Base-by-base conservation (phyloP, 2,888 invertebrate species). In the Phorcus lineatus region DNA sequence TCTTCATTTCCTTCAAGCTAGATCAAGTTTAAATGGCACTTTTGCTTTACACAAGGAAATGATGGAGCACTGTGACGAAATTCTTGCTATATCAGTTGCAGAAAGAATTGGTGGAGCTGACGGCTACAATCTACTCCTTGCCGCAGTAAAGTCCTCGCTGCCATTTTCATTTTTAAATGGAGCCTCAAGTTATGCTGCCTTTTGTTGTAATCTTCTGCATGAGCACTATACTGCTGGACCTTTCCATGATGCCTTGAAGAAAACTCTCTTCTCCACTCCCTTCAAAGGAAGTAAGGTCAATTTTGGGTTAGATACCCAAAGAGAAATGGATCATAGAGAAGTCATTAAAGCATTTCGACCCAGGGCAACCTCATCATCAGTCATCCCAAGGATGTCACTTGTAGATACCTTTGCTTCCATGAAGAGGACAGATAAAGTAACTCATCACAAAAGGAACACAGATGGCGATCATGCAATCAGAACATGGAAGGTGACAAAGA, bases 131-230 rank as follows among this genome's bases (percentile, higher is more conserved):
- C 40, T 74, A 22, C 17, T 74, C 40, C 52, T 74, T n/a, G 74
- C 31, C 17, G 16, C 36, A 3, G 74, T 74, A 13, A 74, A 74
- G 36, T 74, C 74, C 17, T 74, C 74, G 0, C 28, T 74, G 16
- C 22, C 40, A 52, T 82, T 80, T 80, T 62, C 79, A 0, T 81
- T 78, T 36, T n/a, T 74, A 40, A 74, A 74, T 74, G 85, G 84
- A 4, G 83, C 84, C n/a, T 70, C 67, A 19, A 81, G 83, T 19
- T 84, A 84, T 79, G 82, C 83, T n/a, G 75, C 80, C 16, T 83
- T 78, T 24, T 80, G 80, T 17, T 53, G 75, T 17, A 53, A 74
- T 31, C 75, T 83, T 0, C 55, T 84, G 1, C 70, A 74, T 40
- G 67, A 81, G 16, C 79, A 84, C 47, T 81, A 79, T 52, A 70